Base-by-base conservation (phyloP, 2,888 invertebrate species). In the Amiota communis region DNA sequence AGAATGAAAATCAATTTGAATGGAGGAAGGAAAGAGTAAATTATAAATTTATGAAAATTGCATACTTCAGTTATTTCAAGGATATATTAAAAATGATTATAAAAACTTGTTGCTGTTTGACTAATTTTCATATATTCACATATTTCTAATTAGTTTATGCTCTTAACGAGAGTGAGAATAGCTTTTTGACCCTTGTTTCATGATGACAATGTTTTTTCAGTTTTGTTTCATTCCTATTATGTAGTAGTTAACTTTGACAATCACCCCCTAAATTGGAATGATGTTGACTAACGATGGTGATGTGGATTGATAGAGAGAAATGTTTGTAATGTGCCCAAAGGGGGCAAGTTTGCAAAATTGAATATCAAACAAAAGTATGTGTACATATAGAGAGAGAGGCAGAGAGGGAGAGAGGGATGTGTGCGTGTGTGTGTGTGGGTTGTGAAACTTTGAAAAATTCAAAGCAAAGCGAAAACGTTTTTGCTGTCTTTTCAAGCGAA, bases 131-230 rank as follows among this genome's bases (percentile, higher is more conserved):
- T 6, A 36, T 36, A 36, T 36, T 64, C 51, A 67, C 59, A 57
- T 36, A 15, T 72, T 68, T 23, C 59, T 67, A 72, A 72, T 72
- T 72, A 68, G 68, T 68, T 72, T 72, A 65, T 49, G 48, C 57
- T 67, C 46, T 65, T 47, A 23, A 67, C 65, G 65, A 71, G 64
- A 67, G 23, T 46, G 47, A n/a, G 46, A 36, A 70, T 36, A 36
- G 36, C 36, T 36, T 53, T 53, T n/a, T n/a, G 53, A 53, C 53
- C 53, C 53, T n/a, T 12, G 13, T 12, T 53, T 53, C 8, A 53
- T n/a, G 53, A 53, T 53, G 53, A 53, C n/a, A n/a, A 53, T n/a
- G 12, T 36, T 6, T 2, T 36, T 36, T 36, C 36, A 36, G 4
- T 36, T 36, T 36, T 6, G 6, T 36, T 36, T 6, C 36, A 2